These are phyloP conservation scores for Aldrovandia affinis DNA, from an alignment of 2,797 vertebrate species.

Conservation along the genomic window DNA sequence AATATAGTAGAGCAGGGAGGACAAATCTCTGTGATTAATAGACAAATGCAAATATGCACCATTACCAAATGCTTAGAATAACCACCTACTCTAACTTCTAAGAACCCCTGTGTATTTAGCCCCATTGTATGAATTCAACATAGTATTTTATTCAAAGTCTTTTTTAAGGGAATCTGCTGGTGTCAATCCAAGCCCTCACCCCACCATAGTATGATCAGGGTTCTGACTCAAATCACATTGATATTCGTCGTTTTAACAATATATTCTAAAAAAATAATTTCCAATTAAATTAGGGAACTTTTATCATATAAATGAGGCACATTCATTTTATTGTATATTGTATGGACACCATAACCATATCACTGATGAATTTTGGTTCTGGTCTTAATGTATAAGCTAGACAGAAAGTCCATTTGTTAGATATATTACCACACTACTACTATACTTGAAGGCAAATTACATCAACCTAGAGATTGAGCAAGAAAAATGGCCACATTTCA, in stretches of 20 bases:
- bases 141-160: background rate
- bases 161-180: background rate
- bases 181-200: background rate
- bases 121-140: background rate
- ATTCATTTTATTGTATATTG: background rate
- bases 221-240: too few relatives aligned
- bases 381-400: background rate
- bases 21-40: constrained; percentile 16
- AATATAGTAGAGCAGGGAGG: background rate
- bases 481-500: too few relatives aligned
- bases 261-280: background rate
- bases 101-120: background rate
- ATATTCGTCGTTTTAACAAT: too few relatives aligned
- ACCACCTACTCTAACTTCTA: constrained; percentile 4
- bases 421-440: background rate
- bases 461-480: too few relatives aligned
- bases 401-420: background rate
- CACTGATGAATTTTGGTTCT: background rate
- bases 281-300: too few relatives aligned
- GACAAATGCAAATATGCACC: background rate
- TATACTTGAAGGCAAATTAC: too few relatives aligned
- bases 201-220: too few relatives aligned
- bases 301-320: background rate
- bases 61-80: constrained; percentile 8
- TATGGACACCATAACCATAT: background rate